Conservation (phyloP, 2,888 invertebrate species). For the Chironomus tentans region DNA sequence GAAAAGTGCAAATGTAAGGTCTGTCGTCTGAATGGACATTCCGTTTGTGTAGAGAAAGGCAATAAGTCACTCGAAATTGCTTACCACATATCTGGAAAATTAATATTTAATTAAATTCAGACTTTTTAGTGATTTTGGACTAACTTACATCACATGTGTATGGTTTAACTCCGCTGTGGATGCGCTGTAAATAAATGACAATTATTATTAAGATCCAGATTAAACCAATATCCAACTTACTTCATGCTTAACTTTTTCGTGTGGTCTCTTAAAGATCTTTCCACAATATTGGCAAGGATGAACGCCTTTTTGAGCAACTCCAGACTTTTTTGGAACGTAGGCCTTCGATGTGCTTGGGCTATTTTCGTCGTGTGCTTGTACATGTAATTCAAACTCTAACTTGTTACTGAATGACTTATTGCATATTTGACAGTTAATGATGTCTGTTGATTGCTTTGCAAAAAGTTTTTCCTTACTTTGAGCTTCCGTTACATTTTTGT, state of each 20-base stretch:
- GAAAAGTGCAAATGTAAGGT: constrained; percentile 55
- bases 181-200: constrained; percentile 40
- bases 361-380: constrained; percentile 50
- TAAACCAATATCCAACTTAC: too few species aligned
- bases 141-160: constrained; percentile 48
- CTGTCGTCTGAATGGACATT: constrained; percentile 64
- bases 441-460: background rate
- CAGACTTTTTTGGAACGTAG: background rate
- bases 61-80: constrained; percentile 69
- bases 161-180: constrained; percentile 56
- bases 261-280: constrained; percentile 61
- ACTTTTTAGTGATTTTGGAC: background rate
- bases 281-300: constrained; percentile 63
- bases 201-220: too few species aligned
- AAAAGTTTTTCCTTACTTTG: background rate
- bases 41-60: constrained; percentile 67
- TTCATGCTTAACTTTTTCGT: constrained; percentile 76
- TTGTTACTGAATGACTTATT: constrained; percentile 60
- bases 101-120: background rate
- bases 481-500: background rate
- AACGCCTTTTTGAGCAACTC: constrained; percentile 16
- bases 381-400: constrained; percentile 62
- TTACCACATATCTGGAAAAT: constrained; percentile 63
- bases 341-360: background rate
- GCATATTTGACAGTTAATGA: constrained; percentile 51